A percentile compares a stretch with the other conserved stretches of the same genome.
These are phyloP conservation scores for Hyperoplus lanceolatus DNA, from an alignment of 2,797 vertebrate genomes.

Conservation along the genomic window DNA sequence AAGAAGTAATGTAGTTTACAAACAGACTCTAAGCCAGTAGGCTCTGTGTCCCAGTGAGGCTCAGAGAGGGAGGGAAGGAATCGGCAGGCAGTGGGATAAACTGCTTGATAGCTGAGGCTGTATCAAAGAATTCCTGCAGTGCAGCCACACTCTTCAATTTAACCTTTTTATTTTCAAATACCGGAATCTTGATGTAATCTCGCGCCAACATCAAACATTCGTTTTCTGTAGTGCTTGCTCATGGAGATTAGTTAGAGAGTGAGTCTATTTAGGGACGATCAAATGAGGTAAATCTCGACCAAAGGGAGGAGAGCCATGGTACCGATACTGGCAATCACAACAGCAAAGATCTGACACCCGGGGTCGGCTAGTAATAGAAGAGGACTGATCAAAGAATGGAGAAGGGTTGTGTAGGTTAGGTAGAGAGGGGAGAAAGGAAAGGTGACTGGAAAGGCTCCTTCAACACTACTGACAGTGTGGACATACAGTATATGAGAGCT, in stretches of 20 bases:
- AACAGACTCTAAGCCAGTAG: constrained; percentile 45
- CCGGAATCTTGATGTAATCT: constrained; percentile 49
- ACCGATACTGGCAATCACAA: constrained; percentile 59
- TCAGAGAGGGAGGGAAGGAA: constrained; percentile 32
- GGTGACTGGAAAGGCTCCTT: constrained; percentile 26
- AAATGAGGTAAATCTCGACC: constrained; percentile 65
- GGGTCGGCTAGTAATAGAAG: constrained; percentile 13
- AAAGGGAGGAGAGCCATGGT: constrained; percentile 50
- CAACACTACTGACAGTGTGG: constrained; percentile 13
- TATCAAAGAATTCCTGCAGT: constrained; percentile 49
- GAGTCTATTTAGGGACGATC: constrained; percentile 63
- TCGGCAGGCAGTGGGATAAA: constrained; percentile 40
- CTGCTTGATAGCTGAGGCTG: constrained; percentile 32
- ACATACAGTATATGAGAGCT: constrained; percentile 25
- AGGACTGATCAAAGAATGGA: constrained; percentile 26
- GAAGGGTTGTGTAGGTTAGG: constrained; percentile 1
- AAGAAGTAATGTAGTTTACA: constrained; percentile 60
- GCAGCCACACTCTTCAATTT: constrained; percentile 33
- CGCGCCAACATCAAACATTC: constrained; percentile 34
- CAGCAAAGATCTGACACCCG: constrained; percentile 39
- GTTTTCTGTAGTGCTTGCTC: constrained; percentile 53
- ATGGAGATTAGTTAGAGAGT: constrained; percentile 65
- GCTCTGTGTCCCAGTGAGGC: constrained; percentile 27
- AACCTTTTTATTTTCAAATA: constrained; percentile 16
- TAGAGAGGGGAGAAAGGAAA: not conserved